Evolutionary conservation across 2,113 vertebrate species (phyloP).

Genomic region (Pituophis catenifer): DNA sequence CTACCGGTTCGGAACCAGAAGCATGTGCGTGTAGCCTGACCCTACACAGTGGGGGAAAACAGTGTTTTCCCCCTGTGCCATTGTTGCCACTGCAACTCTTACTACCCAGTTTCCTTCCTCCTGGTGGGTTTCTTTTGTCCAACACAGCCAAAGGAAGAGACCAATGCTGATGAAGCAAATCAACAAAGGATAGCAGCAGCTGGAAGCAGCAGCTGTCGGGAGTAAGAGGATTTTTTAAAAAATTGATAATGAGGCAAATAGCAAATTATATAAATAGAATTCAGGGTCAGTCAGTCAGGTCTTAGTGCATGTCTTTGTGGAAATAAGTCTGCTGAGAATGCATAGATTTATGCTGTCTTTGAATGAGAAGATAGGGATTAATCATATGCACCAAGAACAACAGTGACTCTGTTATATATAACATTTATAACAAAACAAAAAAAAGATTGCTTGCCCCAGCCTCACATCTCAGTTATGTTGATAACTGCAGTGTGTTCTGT

Average conservation of each 20-base stretch:
- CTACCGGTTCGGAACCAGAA: too few species aligned
- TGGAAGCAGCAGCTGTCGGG: too few species aligned
- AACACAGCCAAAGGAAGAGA: background rate
- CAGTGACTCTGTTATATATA: background rate
- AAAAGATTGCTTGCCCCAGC: background rate
- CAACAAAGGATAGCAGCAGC: background rate
- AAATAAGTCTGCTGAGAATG: background rate
- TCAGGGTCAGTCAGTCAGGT: too few species aligned
- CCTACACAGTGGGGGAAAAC: background rate
- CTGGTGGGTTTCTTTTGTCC: background rate
- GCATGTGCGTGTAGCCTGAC: background rate
- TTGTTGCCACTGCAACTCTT: background rate
- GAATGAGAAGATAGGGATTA: background rate
- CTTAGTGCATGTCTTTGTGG: background rate
- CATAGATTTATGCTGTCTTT: background rate
- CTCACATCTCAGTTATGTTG: background rate
- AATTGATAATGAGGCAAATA: too few species aligned
- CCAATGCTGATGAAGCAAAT: background rate
- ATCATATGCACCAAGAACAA: background rate
- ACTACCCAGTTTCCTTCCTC: background rate
- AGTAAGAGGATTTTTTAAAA: too few species aligned
- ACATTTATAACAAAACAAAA: background rate
- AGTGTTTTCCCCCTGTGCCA: background rate
- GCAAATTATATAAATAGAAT: too few species aligned
- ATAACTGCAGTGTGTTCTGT: background rate